Evolutionary conservation across 1,140 invertebrate species (phyloP).

Genomic region (Andricus grossulariae): DNA sequence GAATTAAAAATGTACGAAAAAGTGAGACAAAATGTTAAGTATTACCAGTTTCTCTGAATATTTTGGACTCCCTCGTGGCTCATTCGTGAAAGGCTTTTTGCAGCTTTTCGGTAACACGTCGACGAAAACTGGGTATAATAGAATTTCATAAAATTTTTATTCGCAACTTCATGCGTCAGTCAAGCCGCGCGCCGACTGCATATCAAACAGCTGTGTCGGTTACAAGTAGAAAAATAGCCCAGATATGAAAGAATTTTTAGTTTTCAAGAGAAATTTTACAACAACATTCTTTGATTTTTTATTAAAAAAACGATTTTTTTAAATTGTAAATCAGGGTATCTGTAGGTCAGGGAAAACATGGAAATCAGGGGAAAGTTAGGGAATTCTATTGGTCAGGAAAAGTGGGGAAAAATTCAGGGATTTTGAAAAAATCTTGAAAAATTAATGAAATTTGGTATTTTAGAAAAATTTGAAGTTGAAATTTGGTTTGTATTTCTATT

Average conservation of each 20-base stretch:
- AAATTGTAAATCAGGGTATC: too few relatives aligned
- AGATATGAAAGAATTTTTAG: not conserved
- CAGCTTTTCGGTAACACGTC: slow-evolving; percentile 56
- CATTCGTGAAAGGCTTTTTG: slow-evolving; percentile 55
- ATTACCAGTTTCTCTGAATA: not conserved
- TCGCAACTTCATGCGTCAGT: slow-evolving; percentile 74
- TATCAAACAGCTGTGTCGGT: slow-evolving; percentile 66
- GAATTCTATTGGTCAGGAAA: too few relatives aligned
- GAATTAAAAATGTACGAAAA: too few relatives aligned
- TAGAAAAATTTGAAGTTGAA: too few relatives aligned
- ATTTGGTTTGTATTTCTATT: too few relatives aligned
- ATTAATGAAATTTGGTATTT: too few relatives aligned
- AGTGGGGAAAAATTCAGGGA: too few relatives aligned
- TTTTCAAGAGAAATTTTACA: not conserved
- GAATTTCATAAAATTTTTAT: slow-evolving; percentile 77
- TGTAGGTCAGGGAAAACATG: too few relatives aligned
- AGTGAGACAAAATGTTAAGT: not conserved
- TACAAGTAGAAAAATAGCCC: not conserved
- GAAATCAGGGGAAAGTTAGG: too few relatives aligned
- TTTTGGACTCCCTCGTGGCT: slow-evolving; percentile 50
- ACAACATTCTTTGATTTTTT: not conserved
- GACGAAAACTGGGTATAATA: slow-evolving; percentile 72
- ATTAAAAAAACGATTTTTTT: too few relatives aligned
- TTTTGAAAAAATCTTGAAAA: too few relatives aligned
- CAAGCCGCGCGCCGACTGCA: slow-evolving; percentile 70